These are phyloP conservation scores for Phacellophora camtschatica DNA, from an alignment of 30 jellyfish, hydroid and myxozoan genomes.

Conservation along the genomic window DNA sequence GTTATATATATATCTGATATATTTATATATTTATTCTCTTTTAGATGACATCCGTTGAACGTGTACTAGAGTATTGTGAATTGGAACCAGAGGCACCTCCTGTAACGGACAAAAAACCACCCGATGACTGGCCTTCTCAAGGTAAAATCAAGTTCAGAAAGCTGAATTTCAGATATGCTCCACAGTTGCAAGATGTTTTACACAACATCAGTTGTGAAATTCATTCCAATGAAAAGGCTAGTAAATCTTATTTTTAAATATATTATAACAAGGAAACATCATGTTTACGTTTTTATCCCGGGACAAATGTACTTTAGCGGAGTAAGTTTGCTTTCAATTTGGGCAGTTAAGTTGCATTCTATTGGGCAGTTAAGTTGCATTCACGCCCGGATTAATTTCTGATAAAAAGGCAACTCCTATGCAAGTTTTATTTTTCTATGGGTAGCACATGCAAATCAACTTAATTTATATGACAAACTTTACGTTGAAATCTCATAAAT, in stretches of 20 bases:
- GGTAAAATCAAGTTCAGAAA: slow-evolving; percentile 72
- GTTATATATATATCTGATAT: no score
- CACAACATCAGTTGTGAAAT: slow-evolving; percentile 74
- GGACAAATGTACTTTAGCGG: neutral
- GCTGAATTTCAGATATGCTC: slow-evolving; percentile 69
- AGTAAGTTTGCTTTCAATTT: no score
- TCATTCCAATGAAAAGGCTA: slow-evolving; percentile 75
- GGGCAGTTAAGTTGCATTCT: no score
- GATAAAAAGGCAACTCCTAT: no score
- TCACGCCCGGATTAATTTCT: no score
- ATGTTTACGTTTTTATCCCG: neutral
- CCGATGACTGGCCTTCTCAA: slow-evolving; percentile 80
- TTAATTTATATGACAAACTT: no score
- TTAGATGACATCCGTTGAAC: slow-evolving; percentile 92
- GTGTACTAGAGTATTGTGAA: slow-evolving; percentile 84
- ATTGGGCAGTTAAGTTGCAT: no score
- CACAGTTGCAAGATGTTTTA: slow-evolving; percentile 70
- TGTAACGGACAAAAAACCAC: slow-evolving; percentile 75
- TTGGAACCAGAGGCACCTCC: slow-evolving; percentile 88
- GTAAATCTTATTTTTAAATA: neutral
- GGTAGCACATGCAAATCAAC: no score
- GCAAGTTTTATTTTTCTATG: no score
- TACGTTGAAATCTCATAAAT: no score
- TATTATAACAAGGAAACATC: neutral
- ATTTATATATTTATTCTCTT: neutral